Conservation (phyloP, 2,113 vertebrate genomes). For the Notothenia rossii region DNA sequence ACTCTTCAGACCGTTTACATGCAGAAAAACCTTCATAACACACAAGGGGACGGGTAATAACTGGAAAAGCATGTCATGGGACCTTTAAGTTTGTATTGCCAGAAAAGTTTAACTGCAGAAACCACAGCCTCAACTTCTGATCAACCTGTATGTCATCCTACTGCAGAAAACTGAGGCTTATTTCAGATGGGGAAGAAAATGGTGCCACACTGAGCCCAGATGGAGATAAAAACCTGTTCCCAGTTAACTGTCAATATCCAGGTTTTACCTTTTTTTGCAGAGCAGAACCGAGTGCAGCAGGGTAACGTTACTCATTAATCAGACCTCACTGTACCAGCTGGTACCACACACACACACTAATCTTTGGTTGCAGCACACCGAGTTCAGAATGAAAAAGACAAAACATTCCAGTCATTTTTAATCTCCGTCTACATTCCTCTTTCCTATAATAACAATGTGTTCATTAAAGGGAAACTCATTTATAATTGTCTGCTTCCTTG, state of each 20-base stretch:
- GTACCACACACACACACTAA: slow-evolving; percentile 12
- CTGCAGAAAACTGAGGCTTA: neutral
- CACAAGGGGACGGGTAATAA: too few species aligned
- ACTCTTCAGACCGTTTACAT: too few species aligned
- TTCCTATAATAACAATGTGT: neutral
- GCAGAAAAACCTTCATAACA: too few species aligned
- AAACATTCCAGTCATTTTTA: slow-evolving; percentile 34
- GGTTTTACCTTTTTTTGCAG: neutral
- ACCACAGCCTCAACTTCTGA: neutral
- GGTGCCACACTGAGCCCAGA: too few species aligned
- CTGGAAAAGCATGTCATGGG: too few species aligned
- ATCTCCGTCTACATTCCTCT: neutral
- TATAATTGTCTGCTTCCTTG: neutral
- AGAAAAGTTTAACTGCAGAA: neutral
- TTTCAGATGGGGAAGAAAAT: neutral
- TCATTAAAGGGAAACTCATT: neutral
- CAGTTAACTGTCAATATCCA: neutral
- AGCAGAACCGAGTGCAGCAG: slow-evolving; percentile 16
- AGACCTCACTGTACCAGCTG: slow-evolving; percentile 52
- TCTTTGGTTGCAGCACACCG: neutral
- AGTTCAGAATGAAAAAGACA: slow-evolving; percentile 18
- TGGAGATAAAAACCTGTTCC: too few species aligned
- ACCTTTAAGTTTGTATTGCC: neutral
- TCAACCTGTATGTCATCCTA: neutral
- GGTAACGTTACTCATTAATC: slow-evolving; percentile 19